Percentiles rank a stretch among this genome's conserved stretches.
These are phyloP conservation scores for Cyanocitta stelleri DNA, from an alignment of 2,113 vertebrate genomes.

Conservation along the genomic window DNA sequence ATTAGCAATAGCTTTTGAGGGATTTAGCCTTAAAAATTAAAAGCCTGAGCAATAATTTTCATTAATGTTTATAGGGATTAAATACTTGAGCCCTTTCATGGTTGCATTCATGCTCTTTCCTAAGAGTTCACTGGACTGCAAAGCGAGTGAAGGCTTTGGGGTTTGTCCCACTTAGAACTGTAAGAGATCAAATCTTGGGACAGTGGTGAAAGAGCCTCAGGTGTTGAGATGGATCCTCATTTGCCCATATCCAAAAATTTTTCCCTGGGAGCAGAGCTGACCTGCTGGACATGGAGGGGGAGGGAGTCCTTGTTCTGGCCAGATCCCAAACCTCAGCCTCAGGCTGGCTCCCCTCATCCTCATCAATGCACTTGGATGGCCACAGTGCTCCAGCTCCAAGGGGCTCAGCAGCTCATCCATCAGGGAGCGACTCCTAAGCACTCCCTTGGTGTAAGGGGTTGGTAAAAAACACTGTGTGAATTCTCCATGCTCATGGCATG, in stretches of 20 bases:
- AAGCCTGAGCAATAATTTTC: not conserved
- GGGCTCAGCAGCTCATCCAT: fast-evolving
- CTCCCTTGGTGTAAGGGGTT: fast-evolving
- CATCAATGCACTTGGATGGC: not conserved
- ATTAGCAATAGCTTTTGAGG: not conserved
- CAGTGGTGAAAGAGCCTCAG: not conserved
- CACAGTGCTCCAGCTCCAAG: fast-evolving
- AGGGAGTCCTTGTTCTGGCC: not conserved
- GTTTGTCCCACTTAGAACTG: not conserved
- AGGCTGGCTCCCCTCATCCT: not conserved
- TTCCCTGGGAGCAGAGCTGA: not conserved
- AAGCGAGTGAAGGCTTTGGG: not conserved
- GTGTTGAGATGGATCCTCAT: not conserved
- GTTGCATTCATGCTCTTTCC: not conserved
- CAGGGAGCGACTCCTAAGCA: not conserved
- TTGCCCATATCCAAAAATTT: not conserved
- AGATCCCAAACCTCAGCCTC: not conserved
- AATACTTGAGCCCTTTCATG: not conserved
- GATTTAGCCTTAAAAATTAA: not conserved
- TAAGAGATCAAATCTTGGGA: not conserved
- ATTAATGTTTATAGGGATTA: not conserved
- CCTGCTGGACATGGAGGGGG: not conserved
- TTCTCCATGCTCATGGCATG: fast-evolving
- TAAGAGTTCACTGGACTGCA: not conserved
- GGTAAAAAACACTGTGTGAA: not conserved